Evolutionary conservation across 2,113 vertebrate species (phyloP).

Genomic region (Ptyas mucosa): DNA sequence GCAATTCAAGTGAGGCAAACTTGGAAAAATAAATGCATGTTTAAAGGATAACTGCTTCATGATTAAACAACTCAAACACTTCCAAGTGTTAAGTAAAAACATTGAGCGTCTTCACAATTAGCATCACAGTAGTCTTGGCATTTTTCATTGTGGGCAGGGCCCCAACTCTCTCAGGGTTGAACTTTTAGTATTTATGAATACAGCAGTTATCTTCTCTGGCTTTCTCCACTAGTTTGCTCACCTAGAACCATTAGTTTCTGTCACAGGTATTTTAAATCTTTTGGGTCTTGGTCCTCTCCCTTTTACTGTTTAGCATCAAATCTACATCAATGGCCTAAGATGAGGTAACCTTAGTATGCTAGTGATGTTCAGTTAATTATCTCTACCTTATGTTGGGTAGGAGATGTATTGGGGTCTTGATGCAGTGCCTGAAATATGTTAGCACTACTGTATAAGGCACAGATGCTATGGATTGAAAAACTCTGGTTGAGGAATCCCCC

Average conservation of each 20-base stretch:
- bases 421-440: neutral
- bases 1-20: neutral
- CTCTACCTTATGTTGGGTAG: neutral
- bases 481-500: neutral
- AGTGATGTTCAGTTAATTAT: neutral
- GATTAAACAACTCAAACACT: neutral
- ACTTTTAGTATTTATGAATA: neutral
- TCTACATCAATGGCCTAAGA: neutral
- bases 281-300: neutral
- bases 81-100: neutral
- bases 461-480: neutral
- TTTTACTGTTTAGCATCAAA: neutral
- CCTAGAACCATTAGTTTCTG: neutral
- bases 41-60: neutral
- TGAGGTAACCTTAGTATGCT: neutral
- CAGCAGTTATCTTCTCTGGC: neutral
- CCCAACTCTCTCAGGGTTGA: neutral
- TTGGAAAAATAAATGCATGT: neutral
- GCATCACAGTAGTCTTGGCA: neutral
- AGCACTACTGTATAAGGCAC: neutral
- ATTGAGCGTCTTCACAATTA: neutral
- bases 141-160: neutral
- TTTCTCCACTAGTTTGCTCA: neutral
- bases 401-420: neutral
- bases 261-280: neutral